Evolutionary conservation across 2,888 invertebrate species (phyloP), one percentile per base, ranked within the genome.

Genomic region (Antheraea yamamai): DNA sequence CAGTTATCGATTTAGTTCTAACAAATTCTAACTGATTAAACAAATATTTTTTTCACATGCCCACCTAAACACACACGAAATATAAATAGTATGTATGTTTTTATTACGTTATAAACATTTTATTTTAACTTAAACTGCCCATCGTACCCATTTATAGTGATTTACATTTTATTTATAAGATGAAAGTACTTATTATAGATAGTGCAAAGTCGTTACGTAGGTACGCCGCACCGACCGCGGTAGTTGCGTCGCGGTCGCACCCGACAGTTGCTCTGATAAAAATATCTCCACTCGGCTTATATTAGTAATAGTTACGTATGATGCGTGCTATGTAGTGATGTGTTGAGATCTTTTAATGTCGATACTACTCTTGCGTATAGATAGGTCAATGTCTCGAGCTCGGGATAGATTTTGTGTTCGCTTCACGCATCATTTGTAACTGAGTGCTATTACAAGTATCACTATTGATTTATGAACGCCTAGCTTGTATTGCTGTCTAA

Each of bases 311-410:
- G 82, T 64, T 66, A 78, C 72, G 75, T 68, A 75, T 72, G 76
- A 70, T 64, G 75, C 75, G 78, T 77, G 79, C 81, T 77, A 79
- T 81, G 82, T 80, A 81, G 80, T 76, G 78, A 77, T 75, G 74
- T 77, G 74, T 79, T 73, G 79, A 77, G 78, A 81, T 80, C 81
- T 84, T 84, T 82, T 85, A 83, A 87, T 85, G 78, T 81, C 79
- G 84, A 85, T 85, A 82, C 82, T 80, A 86, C 81, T 85, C 86
- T 87, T 83, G 81, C 88, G 85, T 85, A 85, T 84, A 90, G 92
- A 89, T 92, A 87, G 93, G 94, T 93, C 94, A 94, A 94, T 94
- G 94, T 93, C 92, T 94, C 80, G 89, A 86, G 84, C 74, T 75
- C 26, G 20, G 70, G n/a, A 70, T 70, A 75, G 72, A 75, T 75